These are phyloP conservation scores for Mugil cephalus DNA, from an alignment of 2,113 vertebrate species.

Conservation along the genomic window DNA sequence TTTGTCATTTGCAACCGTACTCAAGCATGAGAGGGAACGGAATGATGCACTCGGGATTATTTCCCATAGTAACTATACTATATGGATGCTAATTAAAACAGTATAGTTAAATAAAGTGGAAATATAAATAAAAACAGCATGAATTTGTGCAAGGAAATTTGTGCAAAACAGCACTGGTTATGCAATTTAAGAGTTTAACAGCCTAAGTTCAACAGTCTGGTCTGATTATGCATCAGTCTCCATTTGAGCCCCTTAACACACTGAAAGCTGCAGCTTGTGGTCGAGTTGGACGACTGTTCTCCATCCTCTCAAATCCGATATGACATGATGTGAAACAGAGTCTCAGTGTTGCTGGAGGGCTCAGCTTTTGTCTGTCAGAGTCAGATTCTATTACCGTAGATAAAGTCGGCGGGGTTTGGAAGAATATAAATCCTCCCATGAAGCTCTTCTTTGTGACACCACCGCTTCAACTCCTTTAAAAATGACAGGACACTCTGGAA, in stretches of 20 bases:
- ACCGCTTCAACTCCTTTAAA: background rate
- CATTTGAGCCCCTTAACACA: background rate
- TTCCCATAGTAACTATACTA: too few relatives aligned
- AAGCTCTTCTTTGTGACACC: slow-evolving; percentile 1
- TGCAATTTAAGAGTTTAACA: too few relatives aligned
- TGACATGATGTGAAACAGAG: slow-evolving; percentile 8
- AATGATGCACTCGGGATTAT: too few relatives aligned
- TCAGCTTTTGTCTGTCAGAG: slow-evolving; percentile 20
- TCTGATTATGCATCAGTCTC: background rate
- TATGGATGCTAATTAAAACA: too few relatives aligned
- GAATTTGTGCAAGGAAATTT: too few relatives aligned
- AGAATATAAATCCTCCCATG: background rate
- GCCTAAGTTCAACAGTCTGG: too few relatives aligned
- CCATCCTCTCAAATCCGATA: background rate
- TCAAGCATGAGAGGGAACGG: too few relatives aligned
- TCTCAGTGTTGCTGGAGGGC: slow-evolving; percentile 22
- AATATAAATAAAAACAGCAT: too few relatives aligned
- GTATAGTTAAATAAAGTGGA: too few relatives aligned
- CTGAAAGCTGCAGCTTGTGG: slow-evolving; percentile 16
- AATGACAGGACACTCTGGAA: background rate
- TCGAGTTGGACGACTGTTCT: background rate
- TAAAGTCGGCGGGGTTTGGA: slow-evolving; percentile 6
- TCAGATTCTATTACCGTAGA: slow-evolving; percentile 37
- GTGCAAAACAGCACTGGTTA: too few relatives aligned
- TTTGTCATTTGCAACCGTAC: too few relatives aligned